Conservation (phyloP, 2,113 vertebrate species). For the Mustela nigripes region DNA sequence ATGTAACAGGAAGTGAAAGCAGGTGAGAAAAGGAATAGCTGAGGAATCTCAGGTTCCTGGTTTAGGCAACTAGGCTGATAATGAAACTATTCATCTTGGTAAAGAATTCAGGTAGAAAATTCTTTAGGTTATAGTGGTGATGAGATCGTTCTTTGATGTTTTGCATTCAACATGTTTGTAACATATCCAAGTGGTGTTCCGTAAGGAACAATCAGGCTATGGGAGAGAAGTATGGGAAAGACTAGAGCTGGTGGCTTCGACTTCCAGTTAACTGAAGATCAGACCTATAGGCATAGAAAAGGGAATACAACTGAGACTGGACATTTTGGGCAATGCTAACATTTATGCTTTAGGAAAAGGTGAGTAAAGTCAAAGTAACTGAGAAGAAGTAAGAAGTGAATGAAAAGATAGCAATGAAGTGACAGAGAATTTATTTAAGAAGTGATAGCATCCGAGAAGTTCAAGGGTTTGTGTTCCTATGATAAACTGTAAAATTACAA, state of each 20-base stretch:
- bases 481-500: background rate
- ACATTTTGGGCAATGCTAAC: background rate
- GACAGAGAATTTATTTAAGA: background rate
- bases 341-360: background rate
- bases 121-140: background rate
- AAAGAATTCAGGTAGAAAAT: slow-evolving; percentile 10
- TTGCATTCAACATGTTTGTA: background rate
- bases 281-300: background rate
- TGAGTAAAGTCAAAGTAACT: background rate
- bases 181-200: background rate
- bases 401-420: background rate
- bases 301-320: background rate
- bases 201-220: background rate
- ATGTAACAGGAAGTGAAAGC: background rate
- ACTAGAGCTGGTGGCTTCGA: background rate
- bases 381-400: background rate
- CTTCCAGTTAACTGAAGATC: background rate
- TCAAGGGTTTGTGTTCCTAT: background rate
- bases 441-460: background rate
- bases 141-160: background rate
- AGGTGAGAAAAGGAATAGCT: background rate
- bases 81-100: background rate
- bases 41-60: background rate
- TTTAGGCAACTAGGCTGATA: background rate
- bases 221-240: background rate